Evolutionary conservation across 2,888 invertebrate species (phyloP), one percentile per base, ranked within the genome.

Genomic region (Scaptodrosophila latifasciaeformis): DNA sequence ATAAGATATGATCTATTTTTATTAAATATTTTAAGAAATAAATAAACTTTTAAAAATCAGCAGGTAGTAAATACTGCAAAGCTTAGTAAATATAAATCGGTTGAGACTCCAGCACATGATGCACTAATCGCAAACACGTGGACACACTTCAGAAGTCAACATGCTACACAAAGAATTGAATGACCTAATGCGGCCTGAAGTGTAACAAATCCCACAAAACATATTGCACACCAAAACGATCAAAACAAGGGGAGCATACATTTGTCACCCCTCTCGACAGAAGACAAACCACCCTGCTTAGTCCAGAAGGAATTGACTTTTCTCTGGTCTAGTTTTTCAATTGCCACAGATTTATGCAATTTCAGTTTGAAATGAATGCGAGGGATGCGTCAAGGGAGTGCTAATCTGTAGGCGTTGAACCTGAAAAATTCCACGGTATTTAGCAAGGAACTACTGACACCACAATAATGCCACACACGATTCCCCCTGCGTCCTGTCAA

Each of bases 191-290:
- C 69, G 57, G 77, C 84, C 70, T 83, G 81, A 83, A 83, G 84
- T 84, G 84, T 84, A 79, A 70, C 82, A 65, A 84, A 84, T 79
- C 72, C 71, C 72, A 82, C 76, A 82, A 74, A 82, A 74, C 69
- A 78, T 67, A 81, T 67, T 69, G 65, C 60, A 58, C 30, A 58
- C 61, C 59, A 52, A 58, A 52, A 42, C 54, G 34, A 59, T 43
- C 56, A 61, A 64, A 76, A 76, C 68, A 71, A 60, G 54, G 59
- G 69, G 53, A 55, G 49, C 51, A 29, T 50, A 65, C 49, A 59
- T 19, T 12, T 29, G 17, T 35, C 19, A 18, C 27, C 37, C 39
- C 5, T 13, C 12, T 21, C 43, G 46, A 27, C 57, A 54, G 24
- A 3, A 7, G 24, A 24, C 17, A 3, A 6, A 31, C 37, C 50